These are phyloP conservation scores for Clupea harengus DNA, from an alignment of 2,113 vertebrate species.

Conservation along the genomic window DNA sequence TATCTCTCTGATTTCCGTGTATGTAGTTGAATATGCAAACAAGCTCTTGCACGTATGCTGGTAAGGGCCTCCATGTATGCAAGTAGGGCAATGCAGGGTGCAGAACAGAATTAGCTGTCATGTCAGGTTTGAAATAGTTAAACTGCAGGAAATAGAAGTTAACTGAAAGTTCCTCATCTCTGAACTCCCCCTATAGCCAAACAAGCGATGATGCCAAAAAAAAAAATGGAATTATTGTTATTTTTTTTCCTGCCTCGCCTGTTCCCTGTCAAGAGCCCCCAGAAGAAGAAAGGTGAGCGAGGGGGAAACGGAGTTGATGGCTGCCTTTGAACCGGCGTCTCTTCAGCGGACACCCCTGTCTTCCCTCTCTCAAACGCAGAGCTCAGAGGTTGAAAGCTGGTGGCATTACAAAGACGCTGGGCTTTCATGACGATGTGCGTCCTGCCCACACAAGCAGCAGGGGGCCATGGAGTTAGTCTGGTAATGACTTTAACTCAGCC, in stretches of 20 bases:
- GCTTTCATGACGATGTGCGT: conserved; percentile 30
- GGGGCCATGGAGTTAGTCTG: conserved; percentile 15
- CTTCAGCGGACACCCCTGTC: background rate
- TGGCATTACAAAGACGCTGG: conserved; percentile 27
- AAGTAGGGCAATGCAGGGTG: background rate
- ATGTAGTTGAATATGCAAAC: background rate
- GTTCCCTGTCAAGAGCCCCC: conserved; percentile 3
- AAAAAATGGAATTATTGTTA: background rate
- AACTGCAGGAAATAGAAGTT: background rate
- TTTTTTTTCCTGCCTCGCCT: background rate
- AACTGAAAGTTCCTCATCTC: background rate
- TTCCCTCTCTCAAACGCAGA: background rate
- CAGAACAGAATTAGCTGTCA: background rate
- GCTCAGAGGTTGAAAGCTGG: conserved; percentile 11
- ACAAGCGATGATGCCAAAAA: background rate
- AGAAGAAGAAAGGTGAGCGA: background rate
- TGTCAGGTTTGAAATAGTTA: conserved; percentile 8
- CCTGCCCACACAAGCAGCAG: conserved; percentile 26
- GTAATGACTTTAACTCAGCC: conserved; percentile 3
- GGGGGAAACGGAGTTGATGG: background rate
- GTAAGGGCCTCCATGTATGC: background rate
- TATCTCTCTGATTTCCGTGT: background rate
- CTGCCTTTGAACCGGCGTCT: background rate
- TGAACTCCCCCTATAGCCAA: background rate
- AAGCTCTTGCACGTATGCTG: background rate